phyloP scores from a whole-genome alignment of 2,888 invertebrate genomes.

The Holacanthella duospinosa region DNA sequence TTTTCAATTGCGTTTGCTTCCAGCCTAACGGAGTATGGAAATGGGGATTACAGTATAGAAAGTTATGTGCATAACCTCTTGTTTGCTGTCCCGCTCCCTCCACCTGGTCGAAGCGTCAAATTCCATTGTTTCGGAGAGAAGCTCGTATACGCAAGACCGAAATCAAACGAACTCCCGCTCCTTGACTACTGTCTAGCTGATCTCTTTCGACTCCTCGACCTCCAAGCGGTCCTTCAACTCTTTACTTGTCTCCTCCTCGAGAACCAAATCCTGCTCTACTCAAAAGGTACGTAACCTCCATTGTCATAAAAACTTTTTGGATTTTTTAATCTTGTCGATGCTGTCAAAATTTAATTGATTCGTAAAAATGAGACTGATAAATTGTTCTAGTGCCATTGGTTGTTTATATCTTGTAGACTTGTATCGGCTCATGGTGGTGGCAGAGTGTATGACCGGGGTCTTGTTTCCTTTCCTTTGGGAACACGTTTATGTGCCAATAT shows the following conservation, averaged over 20 bases:
- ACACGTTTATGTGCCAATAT: constrained; percentile 96
- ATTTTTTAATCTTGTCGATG: neutral
- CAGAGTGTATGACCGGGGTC: constrained; percentile 81
- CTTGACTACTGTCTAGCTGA: constrained; percentile 84
- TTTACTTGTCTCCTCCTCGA: constrained; percentile 91
- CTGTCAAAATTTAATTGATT: too few species aligned
- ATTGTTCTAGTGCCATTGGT: too few species aligned
- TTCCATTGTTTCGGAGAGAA: constrained; percentile 47
- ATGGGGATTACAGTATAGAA: constrained; percentile 51
- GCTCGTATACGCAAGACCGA: constrained; percentile 46
- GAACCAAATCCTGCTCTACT: constrained; percentile 89
- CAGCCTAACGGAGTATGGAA: too few species aligned
- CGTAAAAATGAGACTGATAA: too few species aligned
- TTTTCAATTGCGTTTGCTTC: too few species aligned
- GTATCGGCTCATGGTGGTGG: constrained; percentile 89
- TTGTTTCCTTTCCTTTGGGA: constrained; percentile 96
- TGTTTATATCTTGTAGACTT: constrained; percentile 56
- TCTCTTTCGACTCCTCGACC: constrained; percentile 77
- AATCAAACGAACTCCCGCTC: constrained; percentile 75
- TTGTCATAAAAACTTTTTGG: neutral
- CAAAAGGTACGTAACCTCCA: constrained; percentile 55
- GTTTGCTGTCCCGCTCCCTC: constrained; percentile 84
- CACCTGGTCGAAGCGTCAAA: constrained; percentile 72
- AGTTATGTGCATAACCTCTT: constrained; percentile 90
- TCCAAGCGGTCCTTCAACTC: constrained; percentile 83